Evolutionary conservation across 2,797 vertebrate genomes (phyloP), one percentile per base, ranked within the genome.

Genomic region (Sarcophilus harrisii): DNA sequence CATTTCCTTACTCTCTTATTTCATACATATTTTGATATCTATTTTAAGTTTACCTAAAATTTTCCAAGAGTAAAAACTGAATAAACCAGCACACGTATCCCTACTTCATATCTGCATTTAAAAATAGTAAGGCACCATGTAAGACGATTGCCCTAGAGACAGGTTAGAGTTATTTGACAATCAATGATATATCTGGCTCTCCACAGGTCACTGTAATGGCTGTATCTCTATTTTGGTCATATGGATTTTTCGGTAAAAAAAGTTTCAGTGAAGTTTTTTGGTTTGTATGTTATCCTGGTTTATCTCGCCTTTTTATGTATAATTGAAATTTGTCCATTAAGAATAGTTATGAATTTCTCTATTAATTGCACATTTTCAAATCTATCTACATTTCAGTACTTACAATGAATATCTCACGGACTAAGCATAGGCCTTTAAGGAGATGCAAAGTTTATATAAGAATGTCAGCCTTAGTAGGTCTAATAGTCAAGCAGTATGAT

Each of bases 71-170:
- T 57, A 55, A 97, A 29, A 92, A 96, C 30, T 97, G 96, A 98
- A 98, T 93, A 91, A 32, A 0, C 66, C 92, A 98, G 93, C 97
- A 97, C 98, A 97, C 96, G 98, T 96, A 97, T 96, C 96, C 18
- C 62, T 94, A 95, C 16, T 59, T 95, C 66, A 95, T 97, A 94
- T 87, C 92, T 21, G 73, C 94, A 89, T 97, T 97, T 97, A 97
- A 98, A 98, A 98, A 97, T 97, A 98, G 92, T 94, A 59, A 93
- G 55, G 73, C 95, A 95, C 93, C 14, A 66, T 66, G 62, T 6
- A 32, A 29, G 28, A 62, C 5, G 30, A 62, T 32, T 5, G 5
- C 16, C 32, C 62, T 16, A n/a, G 4, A 66, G 62, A n/a, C 5
- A 38, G 0, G 32, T 66, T 32, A n/a, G 62, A 66, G 29, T n/a